Percentiles rank a stretch among this genome's conserved stretches.
Conservation (phyloP, 2,113 vertebrate genomes). For the Cnemophilus loriae region DNA sequence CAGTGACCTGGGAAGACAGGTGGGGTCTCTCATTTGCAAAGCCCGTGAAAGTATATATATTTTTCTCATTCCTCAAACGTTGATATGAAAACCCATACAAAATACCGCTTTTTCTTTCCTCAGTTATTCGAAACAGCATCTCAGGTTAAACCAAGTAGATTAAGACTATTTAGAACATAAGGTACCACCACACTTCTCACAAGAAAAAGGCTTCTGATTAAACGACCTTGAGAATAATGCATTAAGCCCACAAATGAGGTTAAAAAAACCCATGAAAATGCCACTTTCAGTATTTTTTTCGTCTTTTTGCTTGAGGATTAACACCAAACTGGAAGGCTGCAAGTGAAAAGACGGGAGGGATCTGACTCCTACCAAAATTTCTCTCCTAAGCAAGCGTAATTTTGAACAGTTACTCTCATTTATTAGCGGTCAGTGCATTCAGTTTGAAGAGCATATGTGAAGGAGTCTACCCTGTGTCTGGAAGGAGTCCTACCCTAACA, state of each 20-base stretch:
- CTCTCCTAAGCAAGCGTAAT: not conserved
- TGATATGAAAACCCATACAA: not conserved
- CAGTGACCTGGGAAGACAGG: not conserved
- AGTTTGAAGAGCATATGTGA: accelerated
- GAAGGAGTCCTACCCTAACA: not conserved
- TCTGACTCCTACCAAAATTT: not conserved
- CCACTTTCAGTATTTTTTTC: not conserved
- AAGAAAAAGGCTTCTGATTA: not conserved
- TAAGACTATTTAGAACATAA: not conserved
- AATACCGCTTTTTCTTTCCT: not conserved
- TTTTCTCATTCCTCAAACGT: not conserved
- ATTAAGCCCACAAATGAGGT: not conserved
- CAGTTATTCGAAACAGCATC: not conserved
- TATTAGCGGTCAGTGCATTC: not conserved
- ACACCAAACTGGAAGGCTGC: not conserved
- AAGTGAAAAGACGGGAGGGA: not conserved
- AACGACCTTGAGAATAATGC: not conserved
- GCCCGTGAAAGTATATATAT: accelerated
- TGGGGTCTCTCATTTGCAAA: not conserved
- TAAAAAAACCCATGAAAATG: not conserved
- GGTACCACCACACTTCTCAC: not conserved
- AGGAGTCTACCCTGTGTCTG: not conserved
- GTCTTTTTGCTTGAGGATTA: not conserved
- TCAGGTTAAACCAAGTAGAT: not conserved
- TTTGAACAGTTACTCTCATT: not conserved